Base-by-base conservation (phyloP, 2,113 vertebrate genomes). In the Rhizomys pruinosus region DNA sequence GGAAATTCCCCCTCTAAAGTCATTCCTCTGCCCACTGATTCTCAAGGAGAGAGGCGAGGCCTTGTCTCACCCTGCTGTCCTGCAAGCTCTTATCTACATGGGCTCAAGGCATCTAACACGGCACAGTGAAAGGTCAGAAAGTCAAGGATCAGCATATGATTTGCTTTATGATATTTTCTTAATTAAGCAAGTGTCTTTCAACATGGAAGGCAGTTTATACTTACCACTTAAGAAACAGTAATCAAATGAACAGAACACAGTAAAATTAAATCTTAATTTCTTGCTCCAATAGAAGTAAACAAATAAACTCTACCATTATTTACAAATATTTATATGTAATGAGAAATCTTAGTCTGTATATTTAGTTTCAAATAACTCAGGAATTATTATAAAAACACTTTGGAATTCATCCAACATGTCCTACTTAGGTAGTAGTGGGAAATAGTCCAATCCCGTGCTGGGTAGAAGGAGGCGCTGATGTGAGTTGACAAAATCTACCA, bases 401-500 rank as follows among this genome's bases (percentile, higher is more conserved):
- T 87, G 81, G 52, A 73, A 69, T 76, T 91, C 20, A 88, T 79
- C 78, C 13, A 39, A 73, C 22, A 32, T 15, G 44, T 44, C 4
- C 1, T 59, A 71, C 20, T 86, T 76, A 87, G 61, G 25, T 74
- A 73, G 4, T 79, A 32, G n/a, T 79, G 72, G 71, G 72, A 92
- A 82, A 68, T 3, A 90, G 23, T 42, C 77, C 66, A 55, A 9
- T 32, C 77, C 78, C 78, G 44, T 52, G 64, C 81, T 90, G 76
- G 19, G 29, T 42, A 42, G 84, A 95, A 93, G 77, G 81, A 27
- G 66, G 78, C 9, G 93, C 39, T 32, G 44, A 80, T 81, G 88
- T 82, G 52, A 84, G 84, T 81, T 86, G 88, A 84, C 86, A 86
- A 92, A 93, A 95, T 72, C 74, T 37, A 87, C 82, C 76, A 55